Evolutionary conservation across 2,797 vertebrate genomes (phyloP), one percentile per base, ranked within the genome.

Genomic region (Platyrinchus mystaceus): DNA sequence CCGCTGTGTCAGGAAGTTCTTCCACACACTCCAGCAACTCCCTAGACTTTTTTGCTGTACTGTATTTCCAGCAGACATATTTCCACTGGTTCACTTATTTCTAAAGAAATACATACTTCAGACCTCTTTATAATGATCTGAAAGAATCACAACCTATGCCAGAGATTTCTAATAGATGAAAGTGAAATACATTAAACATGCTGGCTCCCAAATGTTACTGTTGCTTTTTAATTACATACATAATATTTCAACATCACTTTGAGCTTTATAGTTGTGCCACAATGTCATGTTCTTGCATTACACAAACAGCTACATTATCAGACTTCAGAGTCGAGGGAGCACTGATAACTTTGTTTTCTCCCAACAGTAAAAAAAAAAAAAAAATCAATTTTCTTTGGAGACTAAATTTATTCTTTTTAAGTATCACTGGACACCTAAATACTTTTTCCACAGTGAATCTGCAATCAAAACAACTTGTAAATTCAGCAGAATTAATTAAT

Each of bases 81-180:
- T 87, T 71, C 84, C 4, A 86, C 26, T 52, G 86, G 49, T 71
- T 88, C 2, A 0, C 67, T 85, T 68, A 41, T 81, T 94, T 94
- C 76, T 78, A 70, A 87, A 80, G 53, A 95, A 94, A 89, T 81
- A 76, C 22, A 46, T 87, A 14, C 79, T 87, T 93, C 77, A 77
- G 87, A 53, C 21, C 22, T 76, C 66, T 90, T 84, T 47, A 60
- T 49, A 79, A 95, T 15, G 60, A 94, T 84, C 83, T 93, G 89
- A 96, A 93, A 94, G 58, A 80, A 94, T 58, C 70, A 71, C 34
- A 88, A 30, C n/a, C 43, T 47, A 34, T 37, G 90, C 64, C 85
- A 96, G 84, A 93, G 80, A 86, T 81, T 84, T 91, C 67, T n/a
- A 85, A 88, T 3, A 94, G 66, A 95, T 94, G 63, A 95, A 91